Percentiles rank a stretch among this genome's conserved stretches.
Conservation (phyloP, 2,888 invertebrate genomes). For the Amphimallon solstitiale region DNA sequence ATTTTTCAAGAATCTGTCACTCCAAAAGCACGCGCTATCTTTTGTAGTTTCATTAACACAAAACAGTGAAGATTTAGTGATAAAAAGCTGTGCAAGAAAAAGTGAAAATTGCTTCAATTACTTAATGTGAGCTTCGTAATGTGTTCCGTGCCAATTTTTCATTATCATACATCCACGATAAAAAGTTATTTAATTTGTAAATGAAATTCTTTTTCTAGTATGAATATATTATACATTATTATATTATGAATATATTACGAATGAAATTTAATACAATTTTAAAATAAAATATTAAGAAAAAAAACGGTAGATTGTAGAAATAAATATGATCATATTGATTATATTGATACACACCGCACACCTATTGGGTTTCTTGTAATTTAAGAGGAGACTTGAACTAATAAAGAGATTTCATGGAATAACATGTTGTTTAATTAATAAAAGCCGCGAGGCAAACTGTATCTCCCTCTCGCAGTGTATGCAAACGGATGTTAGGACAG, state of each 20-base stretch:
- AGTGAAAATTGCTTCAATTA: conserved; percentile 37
- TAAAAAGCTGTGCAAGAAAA: conserved; percentile 16
- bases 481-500: conserved; percentile 8
- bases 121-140: conserved; percentile 39
- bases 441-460: background rate
- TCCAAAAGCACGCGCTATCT: background rate
- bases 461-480: background rate
- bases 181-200: conserved; percentile 9
- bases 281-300: conserved; percentile 3
- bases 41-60: background rate
- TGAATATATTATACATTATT: background rate
- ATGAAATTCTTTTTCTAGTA: background rate
- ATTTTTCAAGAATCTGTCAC: background rate
- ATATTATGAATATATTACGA: conserved; percentile 3
- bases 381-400: conserved; percentile 17
- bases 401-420: conserved; percentile 30
- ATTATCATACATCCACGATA: conserved; percentile 17
- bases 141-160: conserved; percentile 37
- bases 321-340: conserved; percentile 34
- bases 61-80: conserved; percentile 21
- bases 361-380: conserved; percentile 28
- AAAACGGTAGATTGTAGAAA: conserved; percentile 1
- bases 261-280: conserved; percentile 18
- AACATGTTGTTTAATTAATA: conserved; percentile 18
- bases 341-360: conserved; percentile 8